Conservation (phyloP, 2,888 invertebrate genomes). For the Formica aserva region DNA sequence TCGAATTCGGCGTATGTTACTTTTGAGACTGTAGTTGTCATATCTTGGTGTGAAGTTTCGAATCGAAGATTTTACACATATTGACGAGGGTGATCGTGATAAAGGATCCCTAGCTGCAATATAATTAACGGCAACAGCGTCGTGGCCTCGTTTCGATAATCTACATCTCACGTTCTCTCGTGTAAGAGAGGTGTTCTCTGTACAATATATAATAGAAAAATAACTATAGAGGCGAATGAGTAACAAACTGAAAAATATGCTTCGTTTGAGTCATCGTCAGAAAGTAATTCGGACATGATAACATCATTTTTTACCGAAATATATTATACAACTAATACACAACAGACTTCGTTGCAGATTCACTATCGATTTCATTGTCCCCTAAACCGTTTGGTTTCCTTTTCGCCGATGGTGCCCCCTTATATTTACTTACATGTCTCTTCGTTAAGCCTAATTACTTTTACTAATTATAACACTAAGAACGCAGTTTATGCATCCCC, state of each 20-base stretch:
- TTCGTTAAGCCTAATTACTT: slow-evolving; percentile 64
- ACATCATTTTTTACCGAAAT: neutral
- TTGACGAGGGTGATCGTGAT: slow-evolving; percentile 23
- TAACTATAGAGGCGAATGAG: neutral
- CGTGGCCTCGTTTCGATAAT: neutral
- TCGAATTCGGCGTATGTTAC: slow-evolving; percentile 4
- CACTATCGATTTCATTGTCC: neutral
- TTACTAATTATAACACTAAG: slow-evolving; percentile 66
- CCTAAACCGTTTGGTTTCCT: slow-evolving; percentile 16
- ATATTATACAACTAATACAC: neutral
- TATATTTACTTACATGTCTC: slow-evolving; percentile 36
- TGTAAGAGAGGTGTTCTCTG: neutral
- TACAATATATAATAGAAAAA: slow-evolving; percentile 36
- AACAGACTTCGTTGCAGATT: slow-evolving; percentile 21
- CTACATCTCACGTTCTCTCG: slow-evolving; percentile 12
- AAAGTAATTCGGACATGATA: neutral
- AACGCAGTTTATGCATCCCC: slow-evolving; percentile 57
- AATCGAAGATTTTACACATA: slow-evolving; percentile 20
- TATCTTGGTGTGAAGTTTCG: neutral
- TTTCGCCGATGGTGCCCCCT: slow-evolving; percentile 55
- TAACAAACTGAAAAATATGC: neutral
- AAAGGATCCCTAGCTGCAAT: neutral
- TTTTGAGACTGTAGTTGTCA: neutral
- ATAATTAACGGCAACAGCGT: slow-evolving; percentile 24
- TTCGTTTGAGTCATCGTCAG: neutral